Evolutionary conservation across 2,888 invertebrate genomes (phyloP).

Genomic region (Nymphalis urticae): DNA sequence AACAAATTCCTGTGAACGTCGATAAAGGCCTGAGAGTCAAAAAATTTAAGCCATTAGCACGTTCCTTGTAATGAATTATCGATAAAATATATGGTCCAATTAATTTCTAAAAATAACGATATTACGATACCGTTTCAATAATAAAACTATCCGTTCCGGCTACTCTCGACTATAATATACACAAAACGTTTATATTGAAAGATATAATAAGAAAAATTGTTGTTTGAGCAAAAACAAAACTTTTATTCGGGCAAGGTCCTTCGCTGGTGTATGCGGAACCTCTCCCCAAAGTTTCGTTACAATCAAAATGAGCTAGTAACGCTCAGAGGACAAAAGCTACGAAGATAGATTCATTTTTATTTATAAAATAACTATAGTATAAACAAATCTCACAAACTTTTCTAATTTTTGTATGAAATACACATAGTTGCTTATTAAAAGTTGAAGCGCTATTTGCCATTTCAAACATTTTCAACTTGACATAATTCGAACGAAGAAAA

Average conservation of each 20-base stretch:
- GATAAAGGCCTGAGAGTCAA: conserved; percentile 5
- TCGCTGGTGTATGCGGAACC: too few species aligned
- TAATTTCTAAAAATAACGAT: background rate
- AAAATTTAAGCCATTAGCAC: conserved; percentile 24
- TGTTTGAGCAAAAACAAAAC: too few species aligned
- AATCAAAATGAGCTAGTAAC: too few species aligned
- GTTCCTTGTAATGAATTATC: conserved; percentile 16
- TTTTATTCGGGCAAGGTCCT: too few species aligned
- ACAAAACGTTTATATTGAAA: too few species aligned
- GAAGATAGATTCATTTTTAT: too few species aligned
- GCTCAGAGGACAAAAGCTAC: too few species aligned
- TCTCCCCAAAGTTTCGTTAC: too few species aligned
- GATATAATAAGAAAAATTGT: too few species aligned
- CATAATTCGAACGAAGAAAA: conserved; percentile 34
- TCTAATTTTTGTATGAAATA: conserved; percentile 22
- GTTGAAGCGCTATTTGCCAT: conserved; percentile 33
- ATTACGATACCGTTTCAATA: background rate
- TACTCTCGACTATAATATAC: too few species aligned
- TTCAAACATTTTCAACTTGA: conserved; percentile 36
- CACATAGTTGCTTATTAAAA: conserved; percentile 37
- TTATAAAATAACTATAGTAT: background rate
- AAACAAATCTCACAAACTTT: conserved; percentile 1
- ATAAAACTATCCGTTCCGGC: too few species aligned
- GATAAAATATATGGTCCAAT: background rate
- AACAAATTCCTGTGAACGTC: background rate